Conservation (phyloP, 2,113 vertebrate species). For the Porphyrio hochstetteri region DNA sequence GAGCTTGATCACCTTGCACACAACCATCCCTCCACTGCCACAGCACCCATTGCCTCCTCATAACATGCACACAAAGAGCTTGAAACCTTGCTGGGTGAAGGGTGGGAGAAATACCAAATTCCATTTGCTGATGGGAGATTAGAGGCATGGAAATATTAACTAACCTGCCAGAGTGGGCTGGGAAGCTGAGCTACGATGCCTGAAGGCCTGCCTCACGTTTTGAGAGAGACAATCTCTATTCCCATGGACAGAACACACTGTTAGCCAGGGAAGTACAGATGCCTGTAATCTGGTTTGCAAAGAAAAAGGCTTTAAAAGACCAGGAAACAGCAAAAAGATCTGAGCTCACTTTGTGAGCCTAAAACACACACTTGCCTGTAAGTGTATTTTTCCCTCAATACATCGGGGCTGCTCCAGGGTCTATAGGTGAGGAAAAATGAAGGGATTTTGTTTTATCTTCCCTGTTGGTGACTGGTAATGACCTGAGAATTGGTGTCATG, state of each 20-base stretch:
- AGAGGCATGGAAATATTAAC: constrained; percentile 4
- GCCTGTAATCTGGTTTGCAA: background rate
- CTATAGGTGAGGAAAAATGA: background rate
- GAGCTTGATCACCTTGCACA: background rate
- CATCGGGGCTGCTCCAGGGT: background rate
- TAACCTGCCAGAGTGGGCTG: constrained; percentile 14
- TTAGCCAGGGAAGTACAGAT: background rate
- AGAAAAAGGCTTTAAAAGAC: constrained; percentile 3
- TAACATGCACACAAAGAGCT: background rate
- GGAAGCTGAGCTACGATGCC: constrained; percentile 23
- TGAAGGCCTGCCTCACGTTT: background rate
- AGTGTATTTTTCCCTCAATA: background rate
- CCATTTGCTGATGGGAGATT: background rate
- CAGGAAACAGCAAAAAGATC: background rate
- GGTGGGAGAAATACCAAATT: background rate
- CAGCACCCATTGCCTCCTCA: background rate
- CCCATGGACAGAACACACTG: background rate
- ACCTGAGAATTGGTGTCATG: constrained; percentile 20
- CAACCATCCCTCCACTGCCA: background rate
- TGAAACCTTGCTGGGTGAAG: background rate
- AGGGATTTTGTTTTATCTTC: constrained; percentile 31
- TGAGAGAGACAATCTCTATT: background rate
- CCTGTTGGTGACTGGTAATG: constrained; percentile 3
- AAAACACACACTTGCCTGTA: background rate
- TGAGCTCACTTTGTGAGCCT: background rate